These are phyloP conservation scores for Chrysaora quinquecirrha DNA, from an alignment of 30 jellyfish, hydroid and myxozoan species.

Conservation along the genomic window DNA sequence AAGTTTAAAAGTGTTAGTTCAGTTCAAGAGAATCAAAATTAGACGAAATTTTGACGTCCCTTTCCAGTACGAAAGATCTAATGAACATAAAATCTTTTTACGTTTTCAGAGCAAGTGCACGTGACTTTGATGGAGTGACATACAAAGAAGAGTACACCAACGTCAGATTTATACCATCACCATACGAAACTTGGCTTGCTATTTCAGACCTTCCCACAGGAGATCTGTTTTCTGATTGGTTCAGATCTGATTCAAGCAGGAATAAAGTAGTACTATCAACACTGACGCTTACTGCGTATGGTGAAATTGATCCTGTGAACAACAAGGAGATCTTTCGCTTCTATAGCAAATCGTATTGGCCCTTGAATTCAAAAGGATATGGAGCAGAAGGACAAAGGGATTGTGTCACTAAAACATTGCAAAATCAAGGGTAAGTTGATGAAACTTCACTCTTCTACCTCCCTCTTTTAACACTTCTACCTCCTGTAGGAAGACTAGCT, in stretches of 20 bases:
- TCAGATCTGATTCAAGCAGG: constrained; percentile 64
- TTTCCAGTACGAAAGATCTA: no score
- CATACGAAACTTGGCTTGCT: constrained; percentile 92
- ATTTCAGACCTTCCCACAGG: constrained; percentile 62
- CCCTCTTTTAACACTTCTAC: not conserved
- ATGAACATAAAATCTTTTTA: not conserved
- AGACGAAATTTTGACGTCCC: no score
- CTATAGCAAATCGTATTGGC: constrained; percentile 73
- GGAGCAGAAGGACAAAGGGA: constrained; percentile 78
- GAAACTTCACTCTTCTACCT: not conserved
- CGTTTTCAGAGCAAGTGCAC: constrained; percentile 61
- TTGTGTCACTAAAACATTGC: constrained; percentile 56
- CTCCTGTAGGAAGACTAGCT: not conserved
- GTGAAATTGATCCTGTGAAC: constrained; percentile 76
- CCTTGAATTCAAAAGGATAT: constrained; percentile 77
- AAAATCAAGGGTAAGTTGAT: constrained; percentile 70
- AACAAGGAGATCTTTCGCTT: constrained; percentile 52
- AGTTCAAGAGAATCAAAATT: no score
- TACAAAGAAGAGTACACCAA: constrained; percentile 56
- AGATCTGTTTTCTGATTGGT: constrained; percentile 81
- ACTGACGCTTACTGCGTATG: constrained; percentile 43
- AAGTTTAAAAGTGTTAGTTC: no score
- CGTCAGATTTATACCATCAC: constrained; percentile 67
- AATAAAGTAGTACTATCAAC: constrained; percentile 47
- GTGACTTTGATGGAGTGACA: constrained; percentile 68